These are phyloP conservation scores for Chrysina gloriosa DNA, from an alignment of 2,888 invertebrate species.

Conservation along the genomic window DNA sequence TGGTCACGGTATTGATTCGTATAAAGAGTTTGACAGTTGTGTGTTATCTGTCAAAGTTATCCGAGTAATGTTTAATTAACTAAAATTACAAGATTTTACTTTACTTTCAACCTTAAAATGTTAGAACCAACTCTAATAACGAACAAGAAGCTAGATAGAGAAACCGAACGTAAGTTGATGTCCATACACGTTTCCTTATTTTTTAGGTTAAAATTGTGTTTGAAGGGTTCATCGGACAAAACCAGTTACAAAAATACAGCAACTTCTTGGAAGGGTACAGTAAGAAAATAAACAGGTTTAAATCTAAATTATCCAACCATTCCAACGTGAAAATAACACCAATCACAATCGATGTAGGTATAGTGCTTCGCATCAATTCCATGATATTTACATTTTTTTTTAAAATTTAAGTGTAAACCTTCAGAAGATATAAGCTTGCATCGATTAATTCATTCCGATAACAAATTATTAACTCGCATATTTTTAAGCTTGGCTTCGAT, in stretches of 20 bases:
- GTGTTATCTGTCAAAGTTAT: not conserved
- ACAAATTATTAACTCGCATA: conserved; percentile 82
- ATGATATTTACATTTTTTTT: no score
- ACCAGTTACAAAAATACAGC: conserved; percentile 68
- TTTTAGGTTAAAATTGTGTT: conserved; percentile 40
- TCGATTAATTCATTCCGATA: conserved; percentile 84
- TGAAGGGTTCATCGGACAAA: conserved; percentile 67
- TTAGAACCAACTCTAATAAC: conserved; percentile 58
- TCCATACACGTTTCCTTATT: conserved; percentile 35
- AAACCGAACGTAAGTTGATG: conserved; percentile 62
- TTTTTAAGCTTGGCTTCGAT: conserved; percentile 82
- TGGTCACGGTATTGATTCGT: no score
- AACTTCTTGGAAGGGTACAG: conserved; percentile 67
- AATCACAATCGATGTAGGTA: conserved; percentile 53
- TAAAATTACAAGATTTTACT: not conserved
- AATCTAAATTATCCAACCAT: conserved; percentile 57
- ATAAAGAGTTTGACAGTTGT: no score
- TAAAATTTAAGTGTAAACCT: conserved; percentile 62
- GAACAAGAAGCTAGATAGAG: conserved; percentile 62
- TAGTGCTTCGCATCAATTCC: not conserved
- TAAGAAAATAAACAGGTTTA: conserved; percentile 57
- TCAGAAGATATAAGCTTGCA: conserved; percentile 75
- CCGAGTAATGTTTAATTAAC: not conserved
- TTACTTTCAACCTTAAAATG: conserved; percentile 52
- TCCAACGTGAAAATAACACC: conserved; percentile 51